phyloP scores from a whole-genome alignment of 2,113 vertebrate species.

The Pionites leucogaster region DNA sequence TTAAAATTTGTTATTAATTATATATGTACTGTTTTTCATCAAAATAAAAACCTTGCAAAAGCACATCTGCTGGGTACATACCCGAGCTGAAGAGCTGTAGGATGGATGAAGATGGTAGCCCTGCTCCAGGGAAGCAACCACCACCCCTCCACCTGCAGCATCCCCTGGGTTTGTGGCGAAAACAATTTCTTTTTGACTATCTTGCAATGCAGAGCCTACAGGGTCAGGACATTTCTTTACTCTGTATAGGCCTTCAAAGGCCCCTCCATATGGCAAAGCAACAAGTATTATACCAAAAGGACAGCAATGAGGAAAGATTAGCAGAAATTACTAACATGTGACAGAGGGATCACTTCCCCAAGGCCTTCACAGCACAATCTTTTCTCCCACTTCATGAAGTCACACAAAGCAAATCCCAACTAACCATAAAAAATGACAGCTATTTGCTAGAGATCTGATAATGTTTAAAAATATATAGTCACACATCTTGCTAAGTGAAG shows the following conservation, averaged over 20 bases:
- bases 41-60: neutral
- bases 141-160: neutral
- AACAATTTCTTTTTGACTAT: neutral
- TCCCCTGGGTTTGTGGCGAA: neutral
- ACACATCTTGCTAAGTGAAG: conserved; percentile 72
- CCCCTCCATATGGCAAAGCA: neutral
- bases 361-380: neutral
- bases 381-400: conserved; percentile 13
- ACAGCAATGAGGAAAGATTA: neutral
- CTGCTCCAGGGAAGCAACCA: neutral
- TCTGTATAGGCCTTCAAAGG: neutral
- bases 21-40: neutral
- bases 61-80: neutral
- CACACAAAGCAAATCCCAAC: conserved; percentile 55
- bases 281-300: neutral
- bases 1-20: neutral
- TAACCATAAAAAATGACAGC: conserved; percentile 33
- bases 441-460: conserved; percentile 60
- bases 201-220: neutral
- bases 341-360: neutral
- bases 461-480: conserved; percentile 54
- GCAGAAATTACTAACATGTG: neutral
- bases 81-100: neutral
- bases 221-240: neutral
- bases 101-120: neutral